Conservation (phyloP, 2,888 invertebrate genomes). For the Gortyna flavago region DNA sequence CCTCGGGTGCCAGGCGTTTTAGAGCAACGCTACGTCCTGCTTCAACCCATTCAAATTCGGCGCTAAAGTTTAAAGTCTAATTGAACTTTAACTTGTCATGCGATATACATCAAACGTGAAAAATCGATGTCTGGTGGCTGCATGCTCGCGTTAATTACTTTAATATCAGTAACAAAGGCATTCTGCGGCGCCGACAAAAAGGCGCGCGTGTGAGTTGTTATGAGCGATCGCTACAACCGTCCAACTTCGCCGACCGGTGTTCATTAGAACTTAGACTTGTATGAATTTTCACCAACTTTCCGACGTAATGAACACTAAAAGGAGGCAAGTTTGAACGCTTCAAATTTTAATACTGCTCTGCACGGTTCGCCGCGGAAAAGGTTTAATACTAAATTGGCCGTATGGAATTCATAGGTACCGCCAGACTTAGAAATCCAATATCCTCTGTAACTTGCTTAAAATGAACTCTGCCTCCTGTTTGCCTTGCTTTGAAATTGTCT, state of each 20-base stretch:
- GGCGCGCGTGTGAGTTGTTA: slow-evolving; percentile 69
- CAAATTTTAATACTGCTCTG: slow-evolving; percentile 86
- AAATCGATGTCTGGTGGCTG: slow-evolving; percentile 53
- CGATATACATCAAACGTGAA: slow-evolving; percentile 57
- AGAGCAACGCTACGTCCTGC: slow-evolving; percentile 72
- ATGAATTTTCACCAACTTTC: slow-evolving; percentile 89
- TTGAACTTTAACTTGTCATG: slow-evolving; percentile 73
- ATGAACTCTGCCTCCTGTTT: slow-evolving; percentile 80
- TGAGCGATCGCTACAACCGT: slow-evolving; percentile 77
- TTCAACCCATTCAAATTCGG: slow-evolving; percentile 70
- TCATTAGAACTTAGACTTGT: slow-evolving; percentile 89
- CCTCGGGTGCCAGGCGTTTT: slow-evolving; percentile 74
- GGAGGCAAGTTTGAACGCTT: slow-evolving; percentile 88
- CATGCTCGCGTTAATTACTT: slow-evolving; percentile 62
- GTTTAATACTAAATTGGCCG: slow-evolving; percentile 81
- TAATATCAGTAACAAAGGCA: slow-evolving; percentile 67
- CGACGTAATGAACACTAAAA: slow-evolving; percentile 89
- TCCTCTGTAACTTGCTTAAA: slow-evolving; percentile 82
- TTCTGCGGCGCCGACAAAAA: slow-evolving; percentile 74
- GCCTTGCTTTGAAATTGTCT: slow-evolving; percentile 82
- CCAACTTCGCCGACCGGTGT: slow-evolving; percentile 85
- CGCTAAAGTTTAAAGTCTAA: slow-evolving; percentile 70
- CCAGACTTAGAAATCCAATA: slow-evolving; percentile 86
- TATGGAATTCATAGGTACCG: slow-evolving; percentile 80
- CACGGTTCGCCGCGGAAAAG: slow-evolving; percentile 77